A percentile compares a stretch with the other conserved stretches of the same genome.
phyloP scores from a whole-genome alignment of 2,113 vertebrate genomes.

The Proteles cristata region DNA sequence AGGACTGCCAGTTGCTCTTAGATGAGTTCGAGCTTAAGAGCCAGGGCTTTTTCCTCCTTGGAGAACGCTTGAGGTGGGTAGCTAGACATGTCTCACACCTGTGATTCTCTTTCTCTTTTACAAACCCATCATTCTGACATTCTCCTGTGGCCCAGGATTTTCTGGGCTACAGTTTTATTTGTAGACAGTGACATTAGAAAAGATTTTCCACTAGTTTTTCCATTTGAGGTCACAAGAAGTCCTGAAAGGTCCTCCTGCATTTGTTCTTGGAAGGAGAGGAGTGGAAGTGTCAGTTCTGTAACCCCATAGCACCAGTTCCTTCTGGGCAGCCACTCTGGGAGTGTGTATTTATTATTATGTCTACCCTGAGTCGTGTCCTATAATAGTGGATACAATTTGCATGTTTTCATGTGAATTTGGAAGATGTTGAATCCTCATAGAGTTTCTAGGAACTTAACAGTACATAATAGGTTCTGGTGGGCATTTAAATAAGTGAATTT shows the following conservation, averaged over 20 bases:
- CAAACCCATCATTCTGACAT: not conserved
- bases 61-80: not conserved
- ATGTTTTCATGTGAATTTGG: not conserved
- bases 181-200: not conserved
- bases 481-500: not conserved
- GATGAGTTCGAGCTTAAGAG: not conserved
- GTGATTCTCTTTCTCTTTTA: not conserved
- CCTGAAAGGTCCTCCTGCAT: not conserved
- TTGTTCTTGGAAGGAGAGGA: not conserved
- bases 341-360: not conserved
- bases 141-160: not conserved
- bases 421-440: not conserved
- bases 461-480: not conserved
- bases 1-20: not conserved
- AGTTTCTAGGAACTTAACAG: not conserved
- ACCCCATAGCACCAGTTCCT: not conserved
- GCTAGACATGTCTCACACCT: not conserved
- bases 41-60: not conserved
- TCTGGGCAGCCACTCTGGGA: not conserved
- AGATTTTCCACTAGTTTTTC: not conserved
- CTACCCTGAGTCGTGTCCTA: not conserved
- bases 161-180: not conserved
- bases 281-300: not conserved
- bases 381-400: not conserved
- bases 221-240: not conserved